phyloP scores from a whole-genome alignment of 2,888 invertebrate genomes.

The Agrotis puta region DNA sequence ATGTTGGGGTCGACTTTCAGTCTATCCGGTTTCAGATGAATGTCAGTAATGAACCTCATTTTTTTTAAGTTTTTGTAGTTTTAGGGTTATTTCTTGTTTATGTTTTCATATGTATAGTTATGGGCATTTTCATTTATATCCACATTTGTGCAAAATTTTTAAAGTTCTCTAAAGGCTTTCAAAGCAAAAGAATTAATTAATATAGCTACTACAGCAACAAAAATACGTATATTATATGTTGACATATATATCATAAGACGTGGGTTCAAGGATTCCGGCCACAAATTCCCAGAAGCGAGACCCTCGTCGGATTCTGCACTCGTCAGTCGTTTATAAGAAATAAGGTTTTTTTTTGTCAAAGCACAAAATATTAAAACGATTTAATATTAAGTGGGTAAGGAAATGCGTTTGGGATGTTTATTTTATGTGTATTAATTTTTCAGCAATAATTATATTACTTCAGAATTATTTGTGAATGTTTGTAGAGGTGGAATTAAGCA shows the following conservation, averaged over 20 bases:
- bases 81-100: too few species aligned
- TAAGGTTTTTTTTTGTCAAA: constrained; percentile 22
- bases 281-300: constrained; percentile 31
- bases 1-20: too few species aligned
- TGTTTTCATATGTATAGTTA: too few species aligned
- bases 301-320: constrained; percentile 40
- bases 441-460: too few species aligned
- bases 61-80: too few species aligned
- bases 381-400: not conserved
- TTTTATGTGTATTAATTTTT: not conserved
- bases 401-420: not conserved
- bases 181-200: constrained; percentile 4
- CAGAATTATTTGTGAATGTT: too few species aligned
- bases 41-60: too few species aligned
- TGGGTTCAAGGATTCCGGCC: constrained; percentile 37
- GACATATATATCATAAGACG: constrained; percentile 14
- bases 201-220: constrained; percentile 7
- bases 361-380: constrained; percentile 24
- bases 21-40: too few species aligned
- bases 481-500: too few species aligned
- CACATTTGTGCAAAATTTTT: too few species aligned
- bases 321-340: constrained; percentile 39
- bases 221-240: constrained; percentile 9
- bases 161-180: too few species aligned
- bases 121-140: too few species aligned